Percentiles rank a stretch among this genome's conserved stretches.
Evolutionary conservation across 2,797 vertebrate species (phyloP).

Genomic region (Pseudopleuronectes americanus): DNA sequence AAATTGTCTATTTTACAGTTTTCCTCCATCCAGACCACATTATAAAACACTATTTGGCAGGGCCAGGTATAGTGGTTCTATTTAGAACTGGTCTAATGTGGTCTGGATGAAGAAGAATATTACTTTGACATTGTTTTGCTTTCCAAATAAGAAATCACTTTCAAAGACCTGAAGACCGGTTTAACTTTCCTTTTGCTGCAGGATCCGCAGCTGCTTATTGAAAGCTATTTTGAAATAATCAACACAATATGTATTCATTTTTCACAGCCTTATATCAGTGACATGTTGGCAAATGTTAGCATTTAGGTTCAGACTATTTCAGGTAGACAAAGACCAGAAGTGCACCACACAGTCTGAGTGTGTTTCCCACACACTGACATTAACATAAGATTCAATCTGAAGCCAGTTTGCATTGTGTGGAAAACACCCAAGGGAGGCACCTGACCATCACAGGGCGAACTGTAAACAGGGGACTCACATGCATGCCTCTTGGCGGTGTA

Average conservation of each 20-base stretch:
- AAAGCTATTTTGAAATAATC: background rate
- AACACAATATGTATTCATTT: background rate
- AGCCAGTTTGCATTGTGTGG: conserved; percentile 1
- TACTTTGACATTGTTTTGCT: background rate
- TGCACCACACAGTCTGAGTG: background rate
- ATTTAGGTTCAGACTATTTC: background rate
- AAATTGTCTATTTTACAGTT: no score
- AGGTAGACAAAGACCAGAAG: conserved; percentile 8
- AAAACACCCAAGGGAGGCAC: conserved; percentile 35
- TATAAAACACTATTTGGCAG: background rate
- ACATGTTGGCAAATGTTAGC: background rate
- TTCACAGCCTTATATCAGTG: background rate
- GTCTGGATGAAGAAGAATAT: background rate
- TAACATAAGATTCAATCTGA: conserved; percentile 11
- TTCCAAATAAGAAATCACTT: background rate
- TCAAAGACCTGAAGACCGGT: background rate
- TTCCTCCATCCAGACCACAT: no score
- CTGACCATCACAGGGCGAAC: conserved; percentile 34
- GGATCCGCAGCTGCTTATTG: background rate
- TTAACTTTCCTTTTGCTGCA: background rate
- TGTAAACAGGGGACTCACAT: conserved; percentile 28
- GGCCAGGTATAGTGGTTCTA: no score
- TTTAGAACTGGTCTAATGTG: background rate
- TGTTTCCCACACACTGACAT: background rate
- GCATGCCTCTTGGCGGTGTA: conserved; percentile 27